Evolutionary conservation across 2,888 invertebrate species (phyloP), one percentile per base, ranked within the genome.

Genomic region (Trichogramma evanescens): DNA sequence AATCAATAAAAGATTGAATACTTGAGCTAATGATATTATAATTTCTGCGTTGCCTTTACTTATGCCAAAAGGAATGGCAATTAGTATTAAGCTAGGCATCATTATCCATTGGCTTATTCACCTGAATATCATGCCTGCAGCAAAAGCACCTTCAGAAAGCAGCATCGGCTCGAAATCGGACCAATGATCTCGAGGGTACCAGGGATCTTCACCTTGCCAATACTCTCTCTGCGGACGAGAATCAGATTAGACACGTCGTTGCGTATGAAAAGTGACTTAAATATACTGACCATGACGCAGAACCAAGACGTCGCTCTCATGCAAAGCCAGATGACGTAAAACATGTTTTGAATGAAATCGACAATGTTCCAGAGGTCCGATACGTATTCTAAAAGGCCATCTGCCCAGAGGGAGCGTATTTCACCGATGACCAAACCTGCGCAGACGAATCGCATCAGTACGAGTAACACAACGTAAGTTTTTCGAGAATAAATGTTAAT

Each of bases 281-380:
- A 46, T 39, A 50, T 48, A 64, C 80, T 78, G 81, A 96, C 98
- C 87, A 92, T 92, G 39, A 91, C 91, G 58, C 90, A 84, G 69
- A 89, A 86, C 86, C 92, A 95, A 9, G 98, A 89, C 0, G 95
- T 89, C 58, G 92, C 83, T 66, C 98, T 82, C 67, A 98, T 83
- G 59, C 89, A 86, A 66, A 97, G 88, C 86, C 98, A 98, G 49
- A 93, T 89, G 38, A 97, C 89, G 75, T 98, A 99, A 71, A 98
- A 91, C 69, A 91, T 86, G 76, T 98, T 97, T 6, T 97, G 97
- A 70, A 96, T 90, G 75, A 97, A 97, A 79, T 98, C 98, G 4
- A 98, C 90, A 63, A 98, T 93, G 76, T 99, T 98, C 98, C 98
- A 99, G 66, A 98, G 84, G 78, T 99, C 97, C 67, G 89, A 89